phyloP scores from a whole-genome alignment of 1,140 invertebrate genomes.

The Pseudomyrmex pallidus region DNA sequence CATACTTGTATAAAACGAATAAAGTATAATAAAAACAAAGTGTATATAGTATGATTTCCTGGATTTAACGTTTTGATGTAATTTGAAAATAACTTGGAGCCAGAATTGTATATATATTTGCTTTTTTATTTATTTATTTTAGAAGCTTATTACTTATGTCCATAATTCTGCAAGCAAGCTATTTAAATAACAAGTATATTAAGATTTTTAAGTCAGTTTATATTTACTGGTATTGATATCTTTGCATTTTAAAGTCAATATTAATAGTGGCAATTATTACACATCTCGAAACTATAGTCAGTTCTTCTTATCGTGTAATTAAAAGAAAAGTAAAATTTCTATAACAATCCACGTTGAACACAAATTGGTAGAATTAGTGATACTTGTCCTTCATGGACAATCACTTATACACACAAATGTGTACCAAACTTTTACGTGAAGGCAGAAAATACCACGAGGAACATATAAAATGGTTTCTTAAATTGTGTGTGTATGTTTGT shows the following conservation, averaged over 20 bases:
- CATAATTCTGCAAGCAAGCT: neutral
- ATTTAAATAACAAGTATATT: conserved; percentile 26
- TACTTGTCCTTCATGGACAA: conserved; percentile 60
- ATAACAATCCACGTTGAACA: conserved; percentile 63
- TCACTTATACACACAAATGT: neutral
- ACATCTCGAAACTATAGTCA: conserved; percentile 6
- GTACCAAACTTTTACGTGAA: conserved; percentile 33
- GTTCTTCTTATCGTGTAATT: neutral
- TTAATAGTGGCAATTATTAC: conserved; percentile 1
- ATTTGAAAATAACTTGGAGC: neutral
- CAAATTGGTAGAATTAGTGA: conserved; percentile 65
- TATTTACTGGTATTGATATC: neutral
- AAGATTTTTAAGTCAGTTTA: conserved; percentile 3
- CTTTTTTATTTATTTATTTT: neutral
- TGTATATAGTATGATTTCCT: neutral
- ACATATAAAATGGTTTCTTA: conserved; percentile 54
- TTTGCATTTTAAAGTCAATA: neutral
- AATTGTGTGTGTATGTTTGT: conserved; percentile 10
- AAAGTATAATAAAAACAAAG: neutral
- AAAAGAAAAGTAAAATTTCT: conserved; percentile 22
- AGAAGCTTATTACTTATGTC: conserved; percentile 7
- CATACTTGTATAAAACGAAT: conserved; percentile 9
- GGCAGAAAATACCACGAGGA: conserved; percentile 55
- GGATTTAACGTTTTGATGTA: neutral
- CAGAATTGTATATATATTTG: neutral